Evolutionary conservation across 2,888 invertebrate species (phyloP).

Genomic region (Neuroscelio doddi): DNA sequence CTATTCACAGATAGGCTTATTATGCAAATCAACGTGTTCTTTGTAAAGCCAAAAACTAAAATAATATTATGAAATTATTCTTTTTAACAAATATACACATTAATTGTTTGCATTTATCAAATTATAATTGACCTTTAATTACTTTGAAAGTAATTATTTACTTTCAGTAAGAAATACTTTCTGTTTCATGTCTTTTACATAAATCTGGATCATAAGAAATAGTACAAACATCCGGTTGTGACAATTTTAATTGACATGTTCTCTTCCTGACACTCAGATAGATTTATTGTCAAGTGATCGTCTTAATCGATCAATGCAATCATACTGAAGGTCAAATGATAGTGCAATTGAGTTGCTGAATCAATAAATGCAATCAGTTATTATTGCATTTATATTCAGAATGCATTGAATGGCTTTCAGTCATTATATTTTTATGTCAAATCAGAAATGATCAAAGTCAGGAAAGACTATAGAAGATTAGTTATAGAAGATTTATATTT

Average conservation of each 20-base stretch:
- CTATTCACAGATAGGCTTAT: no score
- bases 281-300: background rate
- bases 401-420: constrained; percentile 1
- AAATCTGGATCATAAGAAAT: no score
- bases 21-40: no score
- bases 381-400: background rate
- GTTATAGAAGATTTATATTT: constrained; percentile 4
- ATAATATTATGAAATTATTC: no score
- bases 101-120: no score
- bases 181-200: no score
- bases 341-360: constrained; percentile 7
- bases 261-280: no score
- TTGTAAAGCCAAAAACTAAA: no score
- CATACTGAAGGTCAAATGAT: background rate
- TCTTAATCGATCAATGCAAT: background rate
- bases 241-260: background rate
- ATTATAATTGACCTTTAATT: no score
- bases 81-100: no score
- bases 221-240: background rate
- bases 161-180: no score
- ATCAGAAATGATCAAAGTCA: constrained; percentile 1
- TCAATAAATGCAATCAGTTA: constrained; percentile 1
- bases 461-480: background rate
- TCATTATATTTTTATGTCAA: constrained; percentile 2
- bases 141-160: no score